A percentile compares a stretch with the other conserved stretches of the same genome.
These are phyloP conservation scores for Ahaetulla prasina DNA, from an alignment of 2,113 vertebrate species.

Conservation along the genomic window DNA sequence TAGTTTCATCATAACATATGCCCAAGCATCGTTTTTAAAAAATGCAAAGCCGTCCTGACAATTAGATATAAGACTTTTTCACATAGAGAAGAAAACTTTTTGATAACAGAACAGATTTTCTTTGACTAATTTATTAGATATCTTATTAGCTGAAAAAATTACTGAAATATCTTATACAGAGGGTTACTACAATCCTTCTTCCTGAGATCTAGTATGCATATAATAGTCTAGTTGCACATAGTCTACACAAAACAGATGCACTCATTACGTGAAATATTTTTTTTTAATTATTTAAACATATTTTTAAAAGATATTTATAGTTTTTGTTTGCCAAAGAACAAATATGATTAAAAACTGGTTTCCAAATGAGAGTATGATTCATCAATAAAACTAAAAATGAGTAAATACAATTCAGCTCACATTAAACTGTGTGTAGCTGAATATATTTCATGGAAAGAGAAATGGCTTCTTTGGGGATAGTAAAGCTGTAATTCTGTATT, in stretches of 20 bases:
- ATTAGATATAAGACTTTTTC: background rate
- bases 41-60: background rate
- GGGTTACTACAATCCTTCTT: background rate
- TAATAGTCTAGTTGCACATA: conserved; percentile 1
- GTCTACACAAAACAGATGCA: background rate
- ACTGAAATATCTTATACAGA: background rate
- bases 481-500: background rate
- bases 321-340: background rate
- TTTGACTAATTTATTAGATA: background rate
- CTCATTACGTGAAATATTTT: background rate
- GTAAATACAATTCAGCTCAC: conserved; percentile 1
- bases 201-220: background rate
- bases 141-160: background rate
- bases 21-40: background rate
- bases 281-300: background rate
- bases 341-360: background rate
- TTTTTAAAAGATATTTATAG: background rate
- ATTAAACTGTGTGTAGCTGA: background rate
- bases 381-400: conserved; percentile 9
- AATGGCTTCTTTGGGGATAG: background rate
- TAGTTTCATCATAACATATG: background rate
- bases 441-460: background rate
- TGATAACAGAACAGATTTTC: background rate
- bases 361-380: background rate
- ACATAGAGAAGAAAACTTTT: background rate